phyloP scores from a whole-genome alignment of 2,888 invertebrate genomes.

The Brachyptera risi region DNA sequence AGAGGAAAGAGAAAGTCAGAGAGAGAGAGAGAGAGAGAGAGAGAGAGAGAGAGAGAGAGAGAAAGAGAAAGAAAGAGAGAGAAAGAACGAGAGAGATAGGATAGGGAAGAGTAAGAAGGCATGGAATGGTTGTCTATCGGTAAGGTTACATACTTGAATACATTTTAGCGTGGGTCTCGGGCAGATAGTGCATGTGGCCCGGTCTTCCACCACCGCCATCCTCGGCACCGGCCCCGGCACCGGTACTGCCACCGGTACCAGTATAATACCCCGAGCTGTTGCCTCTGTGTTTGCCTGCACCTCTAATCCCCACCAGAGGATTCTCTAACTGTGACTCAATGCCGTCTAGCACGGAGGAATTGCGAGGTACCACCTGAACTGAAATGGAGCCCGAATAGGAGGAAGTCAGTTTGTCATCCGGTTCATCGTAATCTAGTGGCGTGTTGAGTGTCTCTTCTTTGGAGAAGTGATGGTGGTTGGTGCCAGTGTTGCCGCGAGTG shows the following conservation, averaged over 20 bases:
- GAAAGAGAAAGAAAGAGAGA: background rate
- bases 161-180: slow-evolving; percentile 30
- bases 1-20: background rate
- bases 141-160: slow-evolving; percentile 35
- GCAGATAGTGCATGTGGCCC: slow-evolving; percentile 28
- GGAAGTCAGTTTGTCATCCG: slow-evolving; percentile 39
- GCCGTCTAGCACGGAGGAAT: slow-evolving; percentile 53
- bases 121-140: background rate
- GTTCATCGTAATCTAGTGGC: slow-evolving; percentile 39
- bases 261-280: slow-evolving; percentile 28
- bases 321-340: slow-evolving; percentile 56
- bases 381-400: slow-evolving; percentile 45
- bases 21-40: background rate
- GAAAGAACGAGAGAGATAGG: background rate
- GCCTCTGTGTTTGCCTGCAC: slow-evolving; percentile 52
- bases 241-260: too few relatives aligned
- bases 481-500: slow-evolving; percentile 32
- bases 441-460: slow-evolving; percentile 49
- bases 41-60: background rate
- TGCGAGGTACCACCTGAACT: slow-evolving; percentile 59
- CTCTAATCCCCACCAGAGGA: slow-evolving; percentile 49
- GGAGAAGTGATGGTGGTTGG: slow-evolving; percentile 33
- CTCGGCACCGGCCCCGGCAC: too few relatives aligned
- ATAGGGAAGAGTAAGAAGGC: too few relatives aligned
- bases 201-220: slow-evolving; percentile 32